phyloP scores from a whole-genome alignment of 1,140 invertebrate genomes.

The Colletes latitarsis region DNA sequence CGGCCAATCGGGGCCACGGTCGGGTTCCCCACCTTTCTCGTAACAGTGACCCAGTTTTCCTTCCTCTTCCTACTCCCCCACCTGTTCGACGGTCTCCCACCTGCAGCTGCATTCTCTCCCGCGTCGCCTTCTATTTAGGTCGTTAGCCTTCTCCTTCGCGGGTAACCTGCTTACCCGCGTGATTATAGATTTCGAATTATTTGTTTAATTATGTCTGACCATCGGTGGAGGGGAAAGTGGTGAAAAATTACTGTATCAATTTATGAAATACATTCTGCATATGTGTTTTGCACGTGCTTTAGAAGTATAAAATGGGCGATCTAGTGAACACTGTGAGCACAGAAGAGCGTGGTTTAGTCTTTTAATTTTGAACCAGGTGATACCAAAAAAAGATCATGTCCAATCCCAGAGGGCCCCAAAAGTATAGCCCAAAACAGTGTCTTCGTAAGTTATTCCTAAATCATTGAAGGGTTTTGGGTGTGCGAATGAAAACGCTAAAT shows the following conservation, averaged over 20 bases:
- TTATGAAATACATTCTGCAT: too few species aligned
- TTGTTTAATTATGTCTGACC: slow-evolving; percentile 35
- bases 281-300: too few species aligned
- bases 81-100: slow-evolving; percentile 37
- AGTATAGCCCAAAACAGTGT: too few species aligned
- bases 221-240: background rate
- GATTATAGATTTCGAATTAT: slow-evolving; percentile 38
- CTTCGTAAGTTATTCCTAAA: too few species aligned
- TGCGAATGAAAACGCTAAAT: background rate
- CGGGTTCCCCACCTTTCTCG: slow-evolving; percentile 53
- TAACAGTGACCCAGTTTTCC: slow-evolving; percentile 66
- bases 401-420: too few species aligned
- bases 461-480: background rate
- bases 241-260: background rate
- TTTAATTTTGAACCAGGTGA: too few species aligned
- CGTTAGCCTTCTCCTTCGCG: slow-evolving; percentile 61
- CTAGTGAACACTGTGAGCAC: too few species aligned
- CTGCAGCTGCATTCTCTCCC: slow-evolving; percentile 17
- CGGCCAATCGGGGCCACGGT: slow-evolving; percentile 64
- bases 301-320: too few species aligned
- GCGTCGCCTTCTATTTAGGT: slow-evolving; percentile 57
- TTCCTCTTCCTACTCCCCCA: slow-evolving; percentile 58
- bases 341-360: too few species aligned
- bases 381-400: too few species aligned
- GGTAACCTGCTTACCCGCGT: slow-evolving; percentile 54